Evolutionary conservation across 2,113 vertebrate genomes (phyloP), one percentile per base, ranked within the genome.

Genomic region (Chloroceryle aenea): DNA sequence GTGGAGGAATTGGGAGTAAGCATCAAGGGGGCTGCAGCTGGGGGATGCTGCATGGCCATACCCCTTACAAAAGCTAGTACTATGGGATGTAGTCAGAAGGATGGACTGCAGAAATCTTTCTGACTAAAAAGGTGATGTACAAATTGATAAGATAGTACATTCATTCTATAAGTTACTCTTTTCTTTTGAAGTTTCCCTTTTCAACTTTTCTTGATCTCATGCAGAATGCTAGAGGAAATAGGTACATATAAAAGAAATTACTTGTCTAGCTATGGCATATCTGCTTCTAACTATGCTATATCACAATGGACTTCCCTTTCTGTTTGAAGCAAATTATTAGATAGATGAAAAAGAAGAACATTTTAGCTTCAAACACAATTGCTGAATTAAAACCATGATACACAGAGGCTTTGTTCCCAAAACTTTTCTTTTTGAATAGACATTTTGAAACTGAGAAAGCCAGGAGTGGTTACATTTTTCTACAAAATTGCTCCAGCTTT

Each of bases 11-110:
- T 3, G 16, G 26, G 29, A 32, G 17, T 10, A 11, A 47, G 13
- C 25, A 86, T 40, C 72, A 38, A 1, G 0, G 17, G 18, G 10
- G n/a, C 12, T 86, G 80, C 26, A 16, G 19, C 0, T 42, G 22
- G 6, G 9, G 23, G 15, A 12, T 26, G 14, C 19, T 77, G n/a
- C 14, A 10, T 2, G 52, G 47, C 3, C 17, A 7, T n/a, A 55
- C 5, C 53, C 10, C 22, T 36, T 23, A 12, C 50, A 59, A 50
- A 61, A 79, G 3, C 10, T n/a, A 8, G 2, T 10, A 6, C 14
- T 87, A 30, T 29, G 12, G 15, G 10, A 38, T 20, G 7, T 3
- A 42, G 21, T 40, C 7, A 80, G 25, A 72, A 83, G 12, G 13
- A 20, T 29, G 18, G 22, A 30, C 10, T 29, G 19, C 14, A 91